Conservation (phyloP, 2,797 vertebrate genomes). For the Oreonectes daqikongensis region DNA sequence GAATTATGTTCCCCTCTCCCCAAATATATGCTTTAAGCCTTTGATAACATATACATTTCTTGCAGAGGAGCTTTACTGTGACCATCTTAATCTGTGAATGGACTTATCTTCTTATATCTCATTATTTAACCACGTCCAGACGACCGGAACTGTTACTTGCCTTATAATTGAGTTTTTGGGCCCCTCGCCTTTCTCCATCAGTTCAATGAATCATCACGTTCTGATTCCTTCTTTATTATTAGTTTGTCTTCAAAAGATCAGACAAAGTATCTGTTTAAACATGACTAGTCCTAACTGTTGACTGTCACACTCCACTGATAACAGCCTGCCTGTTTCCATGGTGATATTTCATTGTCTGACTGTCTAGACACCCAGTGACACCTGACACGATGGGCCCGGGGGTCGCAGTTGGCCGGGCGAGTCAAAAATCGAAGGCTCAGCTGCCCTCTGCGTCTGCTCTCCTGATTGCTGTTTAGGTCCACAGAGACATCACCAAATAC, state of each 20-base stretch:
- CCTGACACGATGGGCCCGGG: conserved; percentile 54
- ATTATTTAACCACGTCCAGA: conserved; percentile 34
- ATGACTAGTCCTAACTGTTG: conserved; percentile 54
- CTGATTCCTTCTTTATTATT: conserved; percentile 52
- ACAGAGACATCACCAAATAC: conserved; percentile 41
- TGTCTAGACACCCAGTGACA: conserved; percentile 58
- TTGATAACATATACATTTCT: conserved; percentile 16
- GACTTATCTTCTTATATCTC: conserved; percentile 29
- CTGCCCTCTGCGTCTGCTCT: conserved; percentile 49
- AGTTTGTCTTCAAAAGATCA: conserved; percentile 55
- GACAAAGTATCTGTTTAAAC: conserved; percentile 52
- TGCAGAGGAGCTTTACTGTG: conserved; percentile 17
- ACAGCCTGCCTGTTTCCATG: conserved; percentile 59
- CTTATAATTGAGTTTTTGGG: conserved; percentile 46
- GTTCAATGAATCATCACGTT: conserved; percentile 40
- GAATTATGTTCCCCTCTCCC: conserved; percentile 1
- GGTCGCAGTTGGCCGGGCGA: conserved; percentile 50
- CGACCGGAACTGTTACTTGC: conserved; percentile 35
- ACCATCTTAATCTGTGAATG: conserved; percentile 34
- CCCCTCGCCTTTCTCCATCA: conserved; percentile 34
- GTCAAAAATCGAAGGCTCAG: conserved; percentile 63
- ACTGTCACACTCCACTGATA: conserved; percentile 58
- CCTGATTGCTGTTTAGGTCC: conserved; percentile 51
- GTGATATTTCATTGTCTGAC: conserved; percentile 59
- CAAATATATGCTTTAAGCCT: conserved; percentile 7